Percentiles rank a stretch among this genome's conserved stretches.
Evolutionary conservation across 2,113 vertebrate species (phyloP).

Genomic region (Accipiter cooperii): DNA sequence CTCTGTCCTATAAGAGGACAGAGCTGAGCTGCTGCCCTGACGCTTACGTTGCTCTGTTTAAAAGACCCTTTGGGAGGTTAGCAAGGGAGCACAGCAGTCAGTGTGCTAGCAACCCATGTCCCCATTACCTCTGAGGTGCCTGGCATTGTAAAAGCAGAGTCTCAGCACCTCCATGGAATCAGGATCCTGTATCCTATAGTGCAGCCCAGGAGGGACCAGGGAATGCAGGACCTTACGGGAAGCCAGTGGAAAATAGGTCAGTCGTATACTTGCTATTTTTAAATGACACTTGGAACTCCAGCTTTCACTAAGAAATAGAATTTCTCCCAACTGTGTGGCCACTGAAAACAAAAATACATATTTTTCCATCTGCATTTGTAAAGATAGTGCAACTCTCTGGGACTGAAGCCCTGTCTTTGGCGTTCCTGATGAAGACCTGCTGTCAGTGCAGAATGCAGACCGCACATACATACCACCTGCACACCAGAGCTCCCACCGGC

Average conservation of each 20-base stretch:
- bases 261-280: neutral
- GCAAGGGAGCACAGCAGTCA: neutral
- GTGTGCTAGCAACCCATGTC: rapidly evolving
- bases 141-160: neutral
- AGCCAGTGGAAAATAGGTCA: neutral
- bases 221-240: neutral
- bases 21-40: neutral
- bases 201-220: neutral
- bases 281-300: neutral
- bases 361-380: neutral
- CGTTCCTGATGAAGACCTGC: neutral
- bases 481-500: neutral
- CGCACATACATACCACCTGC: rapidly evolving
- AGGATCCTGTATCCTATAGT: neutral
- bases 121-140: neutral
- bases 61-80: neutral
- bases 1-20: neutral
- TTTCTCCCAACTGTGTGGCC: neutral
- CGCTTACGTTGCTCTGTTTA: neutral
- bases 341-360: too few species aligned
- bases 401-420: neutral
- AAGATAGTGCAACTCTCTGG: neutral
- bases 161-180: neutral
- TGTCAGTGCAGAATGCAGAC: neutral
- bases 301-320: neutral